Percentiles rank a stretch among this genome's conserved stretches.
These are phyloP conservation scores for Myzus persicae DNA, from an alignment of 1,140 invertebrate genomes.

Conservation along the genomic window DNA sequence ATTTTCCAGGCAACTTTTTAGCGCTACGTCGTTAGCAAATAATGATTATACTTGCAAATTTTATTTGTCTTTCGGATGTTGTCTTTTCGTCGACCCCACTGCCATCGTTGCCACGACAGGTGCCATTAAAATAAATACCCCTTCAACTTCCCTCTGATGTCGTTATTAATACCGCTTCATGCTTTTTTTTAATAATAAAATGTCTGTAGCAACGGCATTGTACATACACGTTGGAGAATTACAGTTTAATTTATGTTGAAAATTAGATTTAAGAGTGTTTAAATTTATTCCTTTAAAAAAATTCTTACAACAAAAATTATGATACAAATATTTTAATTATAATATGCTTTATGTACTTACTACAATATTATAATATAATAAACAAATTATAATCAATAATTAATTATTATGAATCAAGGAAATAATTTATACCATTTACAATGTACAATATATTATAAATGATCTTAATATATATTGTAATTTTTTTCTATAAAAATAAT, in stretches of 20 bases:
- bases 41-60: constrained; percentile 42
- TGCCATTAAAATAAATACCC: constrained; percentile 30
- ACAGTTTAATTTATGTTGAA: not conserved
- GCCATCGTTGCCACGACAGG: not conserved
- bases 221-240: not conserved
- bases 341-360: not conserved
- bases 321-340: not conserved
- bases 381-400: not conserved
- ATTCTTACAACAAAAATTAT: not conserved
- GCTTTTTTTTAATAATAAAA: constrained; percentile 14
- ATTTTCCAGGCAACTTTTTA: constrained; percentile 32
- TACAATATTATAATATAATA: not conserved
- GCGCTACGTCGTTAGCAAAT: constrained; percentile 31
- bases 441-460: too few species aligned
- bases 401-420: not conserved
- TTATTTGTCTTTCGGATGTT: constrained; percentile 33
- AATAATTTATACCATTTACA: too few species aligned
- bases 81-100: not conserved
- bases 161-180: constrained; percentile 4
- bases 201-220: not conserved
- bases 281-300: not conserved
- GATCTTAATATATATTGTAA: too few species aligned
- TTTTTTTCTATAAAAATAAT: too few species aligned
- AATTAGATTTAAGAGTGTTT: not conserved
- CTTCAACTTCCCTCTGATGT: not conserved